These are phyloP conservation scores for Amazona vittata DNA, from an alignment of 2,113 vertebrate species.

Conservation along the genomic window DNA sequence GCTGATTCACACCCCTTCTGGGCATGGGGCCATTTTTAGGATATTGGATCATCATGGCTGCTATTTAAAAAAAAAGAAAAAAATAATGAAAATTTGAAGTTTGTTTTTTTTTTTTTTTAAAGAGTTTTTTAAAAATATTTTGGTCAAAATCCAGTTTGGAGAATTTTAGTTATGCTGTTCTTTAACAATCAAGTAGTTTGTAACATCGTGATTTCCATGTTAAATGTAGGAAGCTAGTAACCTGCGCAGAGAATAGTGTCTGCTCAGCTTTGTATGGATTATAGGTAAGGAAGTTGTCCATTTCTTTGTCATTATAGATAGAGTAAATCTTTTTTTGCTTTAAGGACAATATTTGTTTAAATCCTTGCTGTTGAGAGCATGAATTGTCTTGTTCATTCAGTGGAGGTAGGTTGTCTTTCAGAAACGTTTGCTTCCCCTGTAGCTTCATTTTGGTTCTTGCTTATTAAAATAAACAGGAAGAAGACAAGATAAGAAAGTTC, in stretches of 20 bases:
- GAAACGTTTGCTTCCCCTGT: not conserved
- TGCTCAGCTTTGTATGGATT: not conserved
- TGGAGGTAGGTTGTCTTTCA: not conserved
- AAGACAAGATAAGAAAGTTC: not conserved
- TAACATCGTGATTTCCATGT: not conserved
- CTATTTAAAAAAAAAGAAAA: not conserved
- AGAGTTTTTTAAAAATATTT: not conserved
- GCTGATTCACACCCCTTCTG: not conserved
- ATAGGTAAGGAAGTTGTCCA: not conserved
- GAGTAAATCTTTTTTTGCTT: rapidly evolving
- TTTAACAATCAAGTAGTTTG: not conserved
- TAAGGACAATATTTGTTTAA: not conserved
- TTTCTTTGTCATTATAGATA: not conserved
- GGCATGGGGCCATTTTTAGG: not conserved
- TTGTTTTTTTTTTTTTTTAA: no score
- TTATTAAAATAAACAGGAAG: not conserved
- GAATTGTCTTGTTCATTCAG: not conserved
- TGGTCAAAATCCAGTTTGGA: not conserved
- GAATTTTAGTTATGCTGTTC: not conserved
- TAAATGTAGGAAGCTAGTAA: not conserved
- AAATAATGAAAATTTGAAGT: not conserved
- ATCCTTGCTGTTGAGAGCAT: not conserved
- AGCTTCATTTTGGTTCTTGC: not conserved
- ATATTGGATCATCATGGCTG: not conserved
- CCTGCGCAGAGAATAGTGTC: not conserved